These are phyloP conservation scores for Leptinotarsa rubiginosa DNA, from an alignment of 2,888 invertebrate genomes.

Conservation along the genomic window DNA sequence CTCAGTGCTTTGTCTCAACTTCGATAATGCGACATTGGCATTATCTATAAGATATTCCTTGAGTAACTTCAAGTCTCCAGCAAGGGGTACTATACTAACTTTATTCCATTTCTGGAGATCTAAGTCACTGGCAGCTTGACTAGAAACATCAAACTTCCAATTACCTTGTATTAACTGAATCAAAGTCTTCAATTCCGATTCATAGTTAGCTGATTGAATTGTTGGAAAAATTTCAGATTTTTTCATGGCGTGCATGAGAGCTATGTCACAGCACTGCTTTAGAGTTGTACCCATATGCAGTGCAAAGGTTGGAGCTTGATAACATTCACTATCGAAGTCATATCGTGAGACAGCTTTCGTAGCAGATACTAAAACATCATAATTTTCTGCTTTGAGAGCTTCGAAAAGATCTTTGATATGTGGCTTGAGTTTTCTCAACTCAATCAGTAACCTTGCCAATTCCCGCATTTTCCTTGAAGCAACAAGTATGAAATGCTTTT, in stretches of 20 bases:
- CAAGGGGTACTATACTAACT: slow-evolving; percentile 27
- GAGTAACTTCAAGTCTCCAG: slow-evolving; percentile 46
- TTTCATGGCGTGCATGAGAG: slow-evolving; percentile 43
- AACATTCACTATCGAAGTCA: slow-evolving; percentile 29
- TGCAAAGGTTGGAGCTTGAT: slow-evolving; percentile 36
- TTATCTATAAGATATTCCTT: slow-evolving; percentile 34
- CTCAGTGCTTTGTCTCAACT: neutral
- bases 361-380: slow-evolving; percentile 22
- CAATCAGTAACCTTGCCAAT: slow-evolving; percentile 16
- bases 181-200: slow-evolving; percentile 47
- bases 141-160: slow-evolving; percentile 45
- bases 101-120: slow-evolving; percentile 29
- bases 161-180: slow-evolving; percentile 44
- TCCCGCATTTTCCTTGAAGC: slow-evolving; percentile 27
- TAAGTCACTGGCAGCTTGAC: slow-evolving; percentile 25
- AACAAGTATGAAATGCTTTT: slow-evolving; percentile 9
- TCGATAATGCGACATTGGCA: slow-evolving; percentile 17
- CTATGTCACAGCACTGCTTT: slow-evolving; percentile 48
- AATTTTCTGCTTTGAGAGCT: slow-evolving; percentile 12
- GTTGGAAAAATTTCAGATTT: slow-evolving; percentile 34
- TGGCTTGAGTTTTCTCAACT: slow-evolving; percentile 24
- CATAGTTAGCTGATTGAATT: slow-evolving; percentile 35
- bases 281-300: slow-evolving; percentile 39
- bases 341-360: slow-evolving; percentile 30
- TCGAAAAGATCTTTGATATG: slow-evolving; percentile 14